Evolutionary conservation across 2,797 vertebrate species (phyloP), one percentile per base, ranked within the genome.

Genomic region (Danionella dracula): DNA sequence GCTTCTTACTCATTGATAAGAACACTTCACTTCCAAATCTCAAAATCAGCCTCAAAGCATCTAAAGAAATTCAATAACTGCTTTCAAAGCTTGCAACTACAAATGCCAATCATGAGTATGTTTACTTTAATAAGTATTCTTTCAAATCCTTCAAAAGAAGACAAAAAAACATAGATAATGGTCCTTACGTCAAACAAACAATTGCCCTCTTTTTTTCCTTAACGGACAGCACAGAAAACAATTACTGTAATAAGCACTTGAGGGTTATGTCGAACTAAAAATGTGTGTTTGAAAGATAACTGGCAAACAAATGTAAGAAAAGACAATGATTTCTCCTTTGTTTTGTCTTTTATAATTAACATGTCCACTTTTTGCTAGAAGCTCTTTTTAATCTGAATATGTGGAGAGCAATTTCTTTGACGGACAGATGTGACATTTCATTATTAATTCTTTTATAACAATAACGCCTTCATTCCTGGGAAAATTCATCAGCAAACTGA

Each of bases 231-330:
- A 55, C 20, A 32, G 29, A 53, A 44, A 58, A 35, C 48, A 44
- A 38, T 31, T 42, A 42, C 37, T 44, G 35, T 7, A 35, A 35
- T 17, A 49, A 44, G 41, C 15, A 31, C 31, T 62, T 55, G 53
- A 44, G 4, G 1, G 17, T 19, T 54, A 16, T 56, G 44, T 48
- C 15, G 8, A 19, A 29, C 32, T 35, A 8, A 58, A 64, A 50
- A 40, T 23, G 17, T 57, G 44, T n/a, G 40, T 49, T 49, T 54
- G 4, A 54, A 41, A 66, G 61, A 73, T 60, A 69, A 70, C 27
- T 49, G 59, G 19, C 19, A 35, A 44, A 50, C 21, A 4, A 21
- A 29, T 20, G 37, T 9, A 4, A 51, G 42, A 51, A 8, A 5
- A 8, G 1, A 34, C 5, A 6, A 15, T 34, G 0, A 32, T 54